A percentile compares a stretch with the other conserved stretches of the same genome.
Conservation (phyloP, 1,140 invertebrate species). For the Hyles euphorbiae region DNA sequence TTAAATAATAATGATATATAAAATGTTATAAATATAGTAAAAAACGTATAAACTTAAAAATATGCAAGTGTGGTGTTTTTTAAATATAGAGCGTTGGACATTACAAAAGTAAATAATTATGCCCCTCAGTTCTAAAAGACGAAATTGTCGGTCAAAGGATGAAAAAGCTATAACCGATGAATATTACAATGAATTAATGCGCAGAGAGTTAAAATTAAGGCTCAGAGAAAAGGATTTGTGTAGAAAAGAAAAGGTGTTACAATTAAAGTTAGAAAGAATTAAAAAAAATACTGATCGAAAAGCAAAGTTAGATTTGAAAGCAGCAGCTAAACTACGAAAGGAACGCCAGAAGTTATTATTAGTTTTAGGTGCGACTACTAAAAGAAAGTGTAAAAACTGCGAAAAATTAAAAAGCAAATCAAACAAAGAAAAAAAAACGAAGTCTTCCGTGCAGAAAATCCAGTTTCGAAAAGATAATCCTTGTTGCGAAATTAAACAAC, state of each 20-base stretch:
- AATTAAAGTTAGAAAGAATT: constrained; percentile 15
- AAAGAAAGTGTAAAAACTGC: constrained; percentile 3
- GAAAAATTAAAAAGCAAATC: constrained; percentile 1
- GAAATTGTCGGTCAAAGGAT: background rate
- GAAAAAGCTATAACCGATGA: background rate
- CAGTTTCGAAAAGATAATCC: no score
- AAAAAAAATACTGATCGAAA: constrained; percentile 11
- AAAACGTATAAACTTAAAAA: no score
- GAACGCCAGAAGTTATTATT: constrained; percentile 19
- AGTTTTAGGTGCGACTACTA: constrained; percentile 3
- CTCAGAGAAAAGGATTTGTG: constrained; percentile 20
- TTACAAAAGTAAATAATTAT: background rate
- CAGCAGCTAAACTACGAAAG: constrained; percentile 13
- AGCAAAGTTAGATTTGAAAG: constrained; percentile 14
- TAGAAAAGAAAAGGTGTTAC: constrained; percentile 14
- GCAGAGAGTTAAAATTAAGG: constrained; percentile 12
- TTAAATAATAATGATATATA: no score
- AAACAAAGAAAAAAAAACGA: background rate
- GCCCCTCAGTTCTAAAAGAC: background rate
- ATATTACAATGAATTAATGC: constrained; percentile 5
- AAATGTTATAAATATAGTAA: no score
- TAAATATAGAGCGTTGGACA: no score
- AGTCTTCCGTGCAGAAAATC: background rate
- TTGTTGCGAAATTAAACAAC: no score
- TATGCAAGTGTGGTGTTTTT: no score